Conservation (phyloP, 2,888 invertebrate species). For the Ennomos fuscantarius region DNA sequence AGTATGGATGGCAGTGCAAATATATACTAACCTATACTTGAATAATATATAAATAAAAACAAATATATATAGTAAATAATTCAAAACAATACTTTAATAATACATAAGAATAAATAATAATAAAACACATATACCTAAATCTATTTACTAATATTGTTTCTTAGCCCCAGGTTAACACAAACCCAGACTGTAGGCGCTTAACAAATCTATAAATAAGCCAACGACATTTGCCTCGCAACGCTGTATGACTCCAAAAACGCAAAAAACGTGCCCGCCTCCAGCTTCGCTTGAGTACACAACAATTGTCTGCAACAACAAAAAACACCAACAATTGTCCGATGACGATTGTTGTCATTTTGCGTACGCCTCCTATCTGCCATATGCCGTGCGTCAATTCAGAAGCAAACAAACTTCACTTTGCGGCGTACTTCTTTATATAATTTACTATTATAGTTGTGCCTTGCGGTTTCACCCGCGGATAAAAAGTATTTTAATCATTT, state of each 20-base stretch:
- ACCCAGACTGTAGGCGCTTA: constrained; percentile 11
- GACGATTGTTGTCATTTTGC: constrained; percentile 77
- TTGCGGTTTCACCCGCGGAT: too few species aligned
- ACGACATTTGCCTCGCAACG: constrained; percentile 42
- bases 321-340: constrained; percentile 68
- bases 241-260: constrained; percentile 50
- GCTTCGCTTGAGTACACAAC: constrained; percentile 62
- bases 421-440: constrained; percentile 39
- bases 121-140: too few species aligned
- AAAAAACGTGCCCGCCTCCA: constrained; percentile 53
- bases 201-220: constrained; percentile 56
- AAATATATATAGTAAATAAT: too few species aligned
- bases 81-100: too few species aligned
- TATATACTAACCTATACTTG: too few species aligned
- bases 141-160: too few species aligned
- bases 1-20: too few species aligned
- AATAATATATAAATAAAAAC: too few species aligned
- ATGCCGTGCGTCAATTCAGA: constrained; percentile 72
- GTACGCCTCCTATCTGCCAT: constrained; percentile 67
- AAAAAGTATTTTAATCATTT: too few species aligned
- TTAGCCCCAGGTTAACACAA: constrained; percentile 17
- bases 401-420: constrained; percentile 58
- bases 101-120: too few species aligned
- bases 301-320: constrained; percentile 27
- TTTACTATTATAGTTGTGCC: too few species aligned